Evolutionary conservation across 2,797 vertebrate genomes (phyloP).

Genomic region (Hypotaenidia philippensis): DNA sequence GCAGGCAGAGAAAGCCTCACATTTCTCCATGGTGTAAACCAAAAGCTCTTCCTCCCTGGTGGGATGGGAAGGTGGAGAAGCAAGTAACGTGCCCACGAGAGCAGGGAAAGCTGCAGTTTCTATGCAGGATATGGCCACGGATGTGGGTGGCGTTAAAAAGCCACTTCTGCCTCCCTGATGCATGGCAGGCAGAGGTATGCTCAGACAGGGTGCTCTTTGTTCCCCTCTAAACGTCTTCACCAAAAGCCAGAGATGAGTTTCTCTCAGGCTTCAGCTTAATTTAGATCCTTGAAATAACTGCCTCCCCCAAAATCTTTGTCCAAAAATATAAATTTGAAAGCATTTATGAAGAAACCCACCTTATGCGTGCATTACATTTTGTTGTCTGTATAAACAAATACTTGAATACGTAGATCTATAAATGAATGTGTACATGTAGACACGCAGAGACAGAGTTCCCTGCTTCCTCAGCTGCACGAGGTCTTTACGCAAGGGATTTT

Average conservation of each 20-base stretch:
- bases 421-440: background rate
- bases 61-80: background rate
- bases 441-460: background rate
- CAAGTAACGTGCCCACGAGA: fast-evolving
- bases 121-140: fast-evolving
- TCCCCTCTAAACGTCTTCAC: background rate
- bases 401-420: too few species aligned
- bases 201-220: background rate
- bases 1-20: background rate
- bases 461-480: background rate
- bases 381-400: too few species aligned
- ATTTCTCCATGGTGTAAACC: fast-evolving
- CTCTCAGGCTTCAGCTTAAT: background rate
- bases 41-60: background rate
- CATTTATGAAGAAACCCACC: background rate
- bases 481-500: background rate
- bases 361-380: background rate
- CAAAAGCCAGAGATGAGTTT: background rate
- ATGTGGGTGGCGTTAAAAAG: background rate
- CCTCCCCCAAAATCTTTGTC: background rate
- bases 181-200: fast-evolving
- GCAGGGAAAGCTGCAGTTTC: background rate
- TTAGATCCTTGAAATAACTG: background rate
- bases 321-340: background rate
- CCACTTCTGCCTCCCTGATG: background rate